A percentile compares a stretch with the other conserved stretches of the same genome.
Evolutionary conservation across 1,140 invertebrate genomes (phyloP).

Genomic region (Drosophila lowei): DNA sequence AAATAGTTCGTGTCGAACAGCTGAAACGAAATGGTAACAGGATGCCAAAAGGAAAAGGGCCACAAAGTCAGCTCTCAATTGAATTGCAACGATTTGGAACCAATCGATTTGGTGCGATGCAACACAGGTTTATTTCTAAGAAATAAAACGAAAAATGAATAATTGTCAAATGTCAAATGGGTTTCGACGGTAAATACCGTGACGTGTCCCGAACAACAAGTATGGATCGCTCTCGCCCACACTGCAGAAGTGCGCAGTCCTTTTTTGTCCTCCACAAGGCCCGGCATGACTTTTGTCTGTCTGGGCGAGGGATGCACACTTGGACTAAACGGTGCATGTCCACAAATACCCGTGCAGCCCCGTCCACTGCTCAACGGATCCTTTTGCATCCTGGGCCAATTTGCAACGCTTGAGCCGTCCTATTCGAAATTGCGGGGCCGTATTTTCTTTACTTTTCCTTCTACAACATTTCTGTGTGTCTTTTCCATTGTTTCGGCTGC

Average conservation of each 20-base stretch:
- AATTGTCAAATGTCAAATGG: conserved; percentile 64
- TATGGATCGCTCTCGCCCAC: conserved; percentile 31
- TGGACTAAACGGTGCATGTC: conserved; percentile 34
- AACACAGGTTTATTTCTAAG: conserved; percentile 63
- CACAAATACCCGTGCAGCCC: conserved; percentile 36
- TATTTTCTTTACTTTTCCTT: conserved; percentile 23
- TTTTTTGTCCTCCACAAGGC: conserved; percentile 36
- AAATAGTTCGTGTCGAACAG: conserved; percentile 66
- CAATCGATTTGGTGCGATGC: conserved; percentile 61
- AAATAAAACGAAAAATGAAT: conserved; percentile 71
- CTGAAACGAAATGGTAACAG: conserved; percentile 62
- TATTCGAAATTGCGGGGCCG: conserved; percentile 60
- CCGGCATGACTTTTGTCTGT: conserved; percentile 33
- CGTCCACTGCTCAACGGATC: conserved; percentile 21
- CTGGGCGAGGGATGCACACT: conserved; percentile 22
- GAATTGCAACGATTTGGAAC: conserved; percentile 74
- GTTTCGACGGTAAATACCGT: conserved; percentile 43
- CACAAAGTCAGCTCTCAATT: conserved; percentile 49
- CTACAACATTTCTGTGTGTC: conserved; percentile 19
- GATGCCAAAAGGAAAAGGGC: conserved; percentile 33
- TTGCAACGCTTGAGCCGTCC: conserved; percentile 67
- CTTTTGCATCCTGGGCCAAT: conserved; percentile 62
- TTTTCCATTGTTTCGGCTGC: conserved; percentile 6
- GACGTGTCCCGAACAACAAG: conserved; percentile 53
- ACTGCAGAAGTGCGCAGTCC: conserved; percentile 47